Percentiles rank a stretch among this genome's conserved stretches.
phyloP scores from a whole-genome alignment of 2,113 vertebrate genomes.

The Puffinus mauretanicus region DNA sequence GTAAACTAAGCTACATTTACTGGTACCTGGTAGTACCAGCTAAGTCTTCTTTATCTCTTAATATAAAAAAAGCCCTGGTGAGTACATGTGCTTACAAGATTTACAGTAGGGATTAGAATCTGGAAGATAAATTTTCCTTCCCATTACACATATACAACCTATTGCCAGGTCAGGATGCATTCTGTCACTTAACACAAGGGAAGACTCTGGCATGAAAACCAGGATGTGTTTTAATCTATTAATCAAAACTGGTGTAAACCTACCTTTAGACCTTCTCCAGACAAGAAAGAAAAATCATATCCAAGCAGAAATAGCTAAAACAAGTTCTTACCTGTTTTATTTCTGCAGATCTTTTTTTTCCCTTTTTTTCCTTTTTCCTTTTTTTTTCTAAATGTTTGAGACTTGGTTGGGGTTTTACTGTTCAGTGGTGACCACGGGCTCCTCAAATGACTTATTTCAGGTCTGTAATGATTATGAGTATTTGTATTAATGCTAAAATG shows the following conservation, averaged over 20 bases:
- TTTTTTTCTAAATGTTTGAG: neutral
- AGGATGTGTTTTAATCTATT: constrained; percentile 44
- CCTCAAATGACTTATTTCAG: neutral
- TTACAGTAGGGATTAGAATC: constrained; percentile 53
- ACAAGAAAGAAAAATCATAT: constrained; percentile 47
- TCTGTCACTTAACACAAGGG: constrained; percentile 25
- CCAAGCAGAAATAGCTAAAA: constrained; percentile 15
- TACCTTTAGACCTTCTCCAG: constrained; percentile 43
- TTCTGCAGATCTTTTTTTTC: neutral
- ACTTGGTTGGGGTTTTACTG: neutral
- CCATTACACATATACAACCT: neutral
- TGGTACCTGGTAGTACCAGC: constrained; percentile 48
- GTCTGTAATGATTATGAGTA: neutral
- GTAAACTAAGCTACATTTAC: neutral
- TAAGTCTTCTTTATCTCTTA: constrained; percentile 29
- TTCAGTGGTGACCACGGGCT: neutral
- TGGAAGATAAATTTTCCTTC: constrained; percentile 54
- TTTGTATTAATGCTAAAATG: neutral
- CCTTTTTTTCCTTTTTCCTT: fast-evolving
- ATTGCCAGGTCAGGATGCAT: constrained; percentile 34
- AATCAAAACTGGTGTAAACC: constrained; percentile 43
- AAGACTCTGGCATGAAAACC: constrained; percentile 36
- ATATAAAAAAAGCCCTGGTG: neutral
- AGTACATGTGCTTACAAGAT: constrained; percentile 28
- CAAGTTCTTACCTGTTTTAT: constrained; percentile 24